phyloP scores from a whole-genome alignment of 1,140 invertebrate genomes.

The Argopecten irradians region DNA sequence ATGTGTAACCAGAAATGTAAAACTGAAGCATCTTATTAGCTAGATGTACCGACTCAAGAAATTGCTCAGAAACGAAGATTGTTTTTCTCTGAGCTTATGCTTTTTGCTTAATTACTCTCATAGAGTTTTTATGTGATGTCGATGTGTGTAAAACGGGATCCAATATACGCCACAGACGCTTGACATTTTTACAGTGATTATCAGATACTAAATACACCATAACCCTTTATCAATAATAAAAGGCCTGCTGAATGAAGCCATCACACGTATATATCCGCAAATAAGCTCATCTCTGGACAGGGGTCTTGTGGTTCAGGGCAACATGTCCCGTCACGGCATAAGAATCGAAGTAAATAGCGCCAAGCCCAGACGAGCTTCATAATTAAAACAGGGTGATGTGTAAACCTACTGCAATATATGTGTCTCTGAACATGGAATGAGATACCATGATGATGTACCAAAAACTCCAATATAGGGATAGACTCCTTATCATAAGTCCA shows the following conservation, averaged over 20 bases:
- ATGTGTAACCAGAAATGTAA: background rate
- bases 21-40: background rate
- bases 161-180: background rate
- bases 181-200: background rate
- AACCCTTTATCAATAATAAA: background rate
- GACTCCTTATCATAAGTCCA: no score
- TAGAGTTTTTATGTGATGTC: background rate
- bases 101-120: background rate
- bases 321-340: background rate
- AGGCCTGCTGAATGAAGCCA: background rate
- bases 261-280: background rate
- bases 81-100: background rate
- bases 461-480: no score
- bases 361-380: background rate
- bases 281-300: background rate
- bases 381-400: background rate
- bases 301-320: background rate
- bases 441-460: no score
- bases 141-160: background rate
- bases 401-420: background rate
- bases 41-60: background rate
- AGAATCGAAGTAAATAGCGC: background rate
- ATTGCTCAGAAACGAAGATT: background rate
- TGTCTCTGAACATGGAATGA: no score
- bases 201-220: conserved; percentile 5